Percentiles rank a stretch among this genome's conserved stretches.
Conservation (phyloP, 2,888 invertebrate genomes). For the Corbicula japonica region DNA sequence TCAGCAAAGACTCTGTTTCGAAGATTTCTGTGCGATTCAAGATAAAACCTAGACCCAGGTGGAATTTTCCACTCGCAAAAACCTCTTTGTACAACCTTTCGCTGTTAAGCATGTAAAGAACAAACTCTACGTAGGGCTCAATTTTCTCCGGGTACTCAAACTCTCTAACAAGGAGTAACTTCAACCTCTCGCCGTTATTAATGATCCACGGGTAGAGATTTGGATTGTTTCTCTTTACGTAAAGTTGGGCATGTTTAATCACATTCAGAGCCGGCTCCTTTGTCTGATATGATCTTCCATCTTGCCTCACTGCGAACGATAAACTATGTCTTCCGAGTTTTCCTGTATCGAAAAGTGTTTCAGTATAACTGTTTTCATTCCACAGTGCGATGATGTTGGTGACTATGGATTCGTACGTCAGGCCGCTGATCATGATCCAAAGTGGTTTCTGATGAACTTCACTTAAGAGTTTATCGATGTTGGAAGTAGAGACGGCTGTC, state of each 20-base stretch:
- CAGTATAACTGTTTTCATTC: constrained; percentile 16
- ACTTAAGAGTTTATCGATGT: neutral
- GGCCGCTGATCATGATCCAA: constrained; percentile 23
- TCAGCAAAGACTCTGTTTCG: constrained; percentile 23
- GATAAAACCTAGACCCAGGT: constrained; percentile 13
- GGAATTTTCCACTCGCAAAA: constrained; percentile 18
- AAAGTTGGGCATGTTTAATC: neutral
- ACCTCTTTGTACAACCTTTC: constrained; percentile 5
- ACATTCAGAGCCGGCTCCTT: neutral
- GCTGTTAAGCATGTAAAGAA: constrained; percentile 21
- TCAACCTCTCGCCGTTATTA: constrained; percentile 5
- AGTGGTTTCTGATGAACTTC: constrained; percentile 16
- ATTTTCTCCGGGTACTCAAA: constrained; percentile 9
- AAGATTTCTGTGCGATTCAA: constrained; percentile 23
- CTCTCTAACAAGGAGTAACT: neutral
- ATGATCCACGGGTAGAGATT: constrained; percentile 18
- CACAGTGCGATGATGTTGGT: constrained; percentile 21
- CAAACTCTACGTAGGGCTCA: constrained; percentile 15
- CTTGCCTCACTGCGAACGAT: neutral
- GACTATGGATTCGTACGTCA: constrained; percentile 10
- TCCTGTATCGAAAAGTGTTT: constrained; percentile 1
- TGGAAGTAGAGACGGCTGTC: neutral
- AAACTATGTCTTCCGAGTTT: constrained; percentile 14
- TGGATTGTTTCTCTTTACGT: constrained; percentile 18
- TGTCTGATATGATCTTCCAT: neutral